These are phyloP conservation scores for Diabrotica undecimpunctata DNA, from an alignment of 1,140 invertebrate genomes.

Conservation along the genomic window DNA sequence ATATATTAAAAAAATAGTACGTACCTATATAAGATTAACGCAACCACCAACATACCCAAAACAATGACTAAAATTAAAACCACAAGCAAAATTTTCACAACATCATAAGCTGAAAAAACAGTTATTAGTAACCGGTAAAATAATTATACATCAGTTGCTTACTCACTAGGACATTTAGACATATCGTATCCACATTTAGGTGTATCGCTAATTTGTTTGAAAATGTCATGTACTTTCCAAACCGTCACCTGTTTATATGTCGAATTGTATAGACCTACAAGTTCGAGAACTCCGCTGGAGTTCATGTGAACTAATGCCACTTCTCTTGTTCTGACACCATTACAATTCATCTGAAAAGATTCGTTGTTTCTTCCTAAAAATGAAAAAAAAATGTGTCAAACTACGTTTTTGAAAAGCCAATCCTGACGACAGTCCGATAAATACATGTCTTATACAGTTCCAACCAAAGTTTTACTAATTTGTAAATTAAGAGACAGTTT, in stretches of 20 bases:
- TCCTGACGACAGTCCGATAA: no score
- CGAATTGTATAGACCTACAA: conserved; percentile 38
- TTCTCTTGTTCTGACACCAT: conserved; percentile 36
- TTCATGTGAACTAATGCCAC: conserved; percentile 39
- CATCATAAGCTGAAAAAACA: conserved; percentile 32
- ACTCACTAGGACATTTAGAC: conserved; percentile 76
- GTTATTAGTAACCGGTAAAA: background rate
- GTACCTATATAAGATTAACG: conserved; percentile 33
- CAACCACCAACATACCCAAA: conserved; percentile 28
- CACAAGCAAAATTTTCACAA: conserved; percentile 30
- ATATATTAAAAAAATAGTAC: background rate
- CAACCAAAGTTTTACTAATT: no score
- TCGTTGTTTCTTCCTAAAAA: conserved; percentile 26
- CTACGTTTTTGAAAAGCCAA: no score
- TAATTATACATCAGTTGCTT: conserved; percentile 4
- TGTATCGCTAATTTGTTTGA: conserved; percentile 74
- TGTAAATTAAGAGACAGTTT: no score
- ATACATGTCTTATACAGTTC: no score
- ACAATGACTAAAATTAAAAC: conserved; percentile 29
- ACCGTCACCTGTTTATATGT: conserved; percentile 28
- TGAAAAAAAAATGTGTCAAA: background rate
- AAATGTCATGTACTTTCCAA: conserved; percentile 51
- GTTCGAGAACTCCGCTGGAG: conserved; percentile 28
- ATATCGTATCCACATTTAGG: conserved; percentile 91
- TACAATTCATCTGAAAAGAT: conserved; percentile 39